Evolutionary conservation across 2,113 vertebrate genomes (phyloP), one percentile per base, ranked within the genome.

Genomic region (Hippopotamus amphibius): DNA sequence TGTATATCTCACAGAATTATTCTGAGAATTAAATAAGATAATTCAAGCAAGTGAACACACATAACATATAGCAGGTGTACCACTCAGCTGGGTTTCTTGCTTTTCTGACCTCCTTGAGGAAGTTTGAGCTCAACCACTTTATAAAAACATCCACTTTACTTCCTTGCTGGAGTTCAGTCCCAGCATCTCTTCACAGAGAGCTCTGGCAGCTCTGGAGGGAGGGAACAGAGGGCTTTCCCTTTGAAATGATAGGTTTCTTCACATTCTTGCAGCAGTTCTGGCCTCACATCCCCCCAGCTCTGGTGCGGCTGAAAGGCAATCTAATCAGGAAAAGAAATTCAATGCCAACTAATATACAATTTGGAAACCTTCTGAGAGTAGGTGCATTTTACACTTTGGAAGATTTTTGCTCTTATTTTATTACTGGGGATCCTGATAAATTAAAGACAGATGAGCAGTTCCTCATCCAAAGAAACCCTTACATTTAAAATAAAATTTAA

Each of bases 381-480:
- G 63, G 95, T 95, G 71, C 3, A 24, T 97, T 98, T 97, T 93
- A 95, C 46, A 95, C 95, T 92, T 97, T 96, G 91, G 94, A 98
- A 91, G 97, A 94, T 84, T 96, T 96, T 98, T 97, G 80, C 95
- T 96, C 92, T 96, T 94, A 90, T 97, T 96, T 96, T 98, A 94
- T 96, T 95, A 97, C 98, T 97, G 96, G 93, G 97, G 80, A 17
- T 24, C 95, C 95, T 97, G 97, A 98, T 98, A 98, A 98, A 97
- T 98, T 94, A 97, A 95, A n/a, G 57, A 96, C 69, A 97, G 14
- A 82, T 87, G 90, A 93, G 63, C n/a, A 95, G 90, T 85, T 92
- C 89, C 61, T 57, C 22, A 89, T 93, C 97, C 98, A 98, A 88
- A 95, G 82, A 96, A 97, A 96, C 94, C 92, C 82, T 96, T 97